phyloP scores from a whole-genome alignment of 2,113 vertebrate genomes.

The Leucopsar rothschildi region DNA sequence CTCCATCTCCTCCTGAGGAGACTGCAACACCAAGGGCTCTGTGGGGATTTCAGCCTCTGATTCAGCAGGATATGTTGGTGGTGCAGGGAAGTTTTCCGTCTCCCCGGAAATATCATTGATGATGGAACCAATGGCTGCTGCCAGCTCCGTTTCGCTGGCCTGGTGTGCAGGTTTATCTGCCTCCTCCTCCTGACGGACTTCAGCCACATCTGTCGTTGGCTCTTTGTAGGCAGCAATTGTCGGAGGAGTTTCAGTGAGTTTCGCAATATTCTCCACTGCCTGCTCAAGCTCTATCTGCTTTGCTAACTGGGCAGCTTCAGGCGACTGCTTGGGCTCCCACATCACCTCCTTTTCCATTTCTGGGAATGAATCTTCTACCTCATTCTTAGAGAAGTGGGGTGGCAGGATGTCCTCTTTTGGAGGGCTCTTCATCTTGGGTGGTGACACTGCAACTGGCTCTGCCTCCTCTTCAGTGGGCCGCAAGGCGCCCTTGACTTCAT shows the following conservation, averaged over 20 bases:
- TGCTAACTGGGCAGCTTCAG: conserved; percentile 81
- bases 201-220: conserved; percentile 64
- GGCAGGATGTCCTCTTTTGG: conserved; percentile 68
- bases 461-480: conserved; percentile 74
- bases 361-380: conserved; percentile 56
- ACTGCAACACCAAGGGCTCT: conserved; percentile 69
- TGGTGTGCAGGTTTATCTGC: conserved; percentile 88
- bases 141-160: conserved; percentile 93
- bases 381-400: conserved; percentile 64
- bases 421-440: conserved; percentile 72
- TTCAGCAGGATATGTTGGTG: conserved; percentile 70
- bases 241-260: conserved; percentile 83
- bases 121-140: conserved; percentile 96
- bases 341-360: conserved; percentile 70
- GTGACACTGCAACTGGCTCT: conserved; percentile 53
- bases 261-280: conserved; percentile 94
- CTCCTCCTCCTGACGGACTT: conserved; percentile 78
- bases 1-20: conserved; percentile 80
- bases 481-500: conserved; percentile 78
- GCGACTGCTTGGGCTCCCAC: conserved; percentile 69
- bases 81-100: conserved; percentile 82
- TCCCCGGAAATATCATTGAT: conserved; percentile 88
- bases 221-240: conserved; percentile 80
- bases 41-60: conserved; percentile 65
- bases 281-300: conserved; percentile 92